Conservation (phyloP, 2,888 invertebrate species). For the Spilosoma lubricipeda region DNA sequence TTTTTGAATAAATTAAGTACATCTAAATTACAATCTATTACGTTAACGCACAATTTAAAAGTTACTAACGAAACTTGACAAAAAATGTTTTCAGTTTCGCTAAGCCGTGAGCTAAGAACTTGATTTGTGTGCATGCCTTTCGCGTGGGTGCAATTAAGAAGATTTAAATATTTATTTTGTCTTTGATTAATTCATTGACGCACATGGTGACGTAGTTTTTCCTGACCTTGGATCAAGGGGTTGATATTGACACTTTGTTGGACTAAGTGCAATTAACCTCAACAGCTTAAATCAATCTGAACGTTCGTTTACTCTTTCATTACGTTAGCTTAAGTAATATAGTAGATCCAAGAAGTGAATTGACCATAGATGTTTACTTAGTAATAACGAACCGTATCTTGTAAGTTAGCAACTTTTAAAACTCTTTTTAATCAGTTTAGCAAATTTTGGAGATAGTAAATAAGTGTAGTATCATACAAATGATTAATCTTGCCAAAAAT, state of each 20-base stretch:
- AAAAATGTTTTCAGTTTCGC: not conserved
- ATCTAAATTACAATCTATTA: not conserved
- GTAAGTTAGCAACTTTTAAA: not conserved
- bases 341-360: not conserved
- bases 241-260: conserved; percentile 25
- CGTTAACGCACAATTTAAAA: not conserved
- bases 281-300: not conserved
- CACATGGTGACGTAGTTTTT: conserved; percentile 20
- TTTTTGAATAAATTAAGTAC: not conserved
- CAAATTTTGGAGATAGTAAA: not conserved
- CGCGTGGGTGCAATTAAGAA: not conserved
- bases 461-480: not conserved
- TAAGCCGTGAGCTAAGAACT: not conserved
- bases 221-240: conserved; percentile 28
- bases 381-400: not conserved
- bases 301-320: not conserved
- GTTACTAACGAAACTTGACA: not conserved
- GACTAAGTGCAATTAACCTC: conserved; percentile 16
- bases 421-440: not conserved
- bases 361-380: not conserved
- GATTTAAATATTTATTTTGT: not conserved
- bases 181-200: conserved; percentile 20
- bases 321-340: not conserved
- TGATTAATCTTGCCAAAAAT: not conserved
- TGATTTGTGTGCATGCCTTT: not conserved